phyloP scores from a whole-genome alignment of 2,797 vertebrate genomes.

The Natrix natrix region DNA sequence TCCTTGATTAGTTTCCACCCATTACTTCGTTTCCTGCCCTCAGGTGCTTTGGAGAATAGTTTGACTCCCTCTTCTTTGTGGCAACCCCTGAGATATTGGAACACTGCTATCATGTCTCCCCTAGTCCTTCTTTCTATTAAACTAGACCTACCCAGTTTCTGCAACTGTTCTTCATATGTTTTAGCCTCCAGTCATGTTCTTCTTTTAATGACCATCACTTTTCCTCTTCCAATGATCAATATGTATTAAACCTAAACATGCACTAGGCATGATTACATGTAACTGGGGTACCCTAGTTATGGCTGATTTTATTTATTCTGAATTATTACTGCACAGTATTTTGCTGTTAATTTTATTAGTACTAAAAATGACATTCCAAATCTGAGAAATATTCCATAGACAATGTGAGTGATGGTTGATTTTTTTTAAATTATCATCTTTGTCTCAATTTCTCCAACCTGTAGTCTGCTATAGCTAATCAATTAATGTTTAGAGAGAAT shows the following conservation, averaged over 20 bases:
- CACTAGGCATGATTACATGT: not conserved
- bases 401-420: not conserved
- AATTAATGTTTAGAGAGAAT: not conserved
- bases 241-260: not conserved
- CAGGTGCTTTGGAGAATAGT: too few species aligned
- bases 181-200: not conserved
- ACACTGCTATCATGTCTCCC: too few species aligned
- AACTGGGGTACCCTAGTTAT: not conserved
- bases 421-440: slow-evolving; percentile 22
- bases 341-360: not conserved
- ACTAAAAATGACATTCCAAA: not conserved
- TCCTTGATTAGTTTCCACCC: too few species aligned
- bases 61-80: too few species aligned
- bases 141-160: too few species aligned
- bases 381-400: slow-evolving; percentile 22
- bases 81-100: too few species aligned
- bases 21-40: too few species aligned
- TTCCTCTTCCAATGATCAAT: too few species aligned
- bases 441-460: not conserved
- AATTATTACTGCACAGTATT: not conserved
- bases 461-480: slow-evolving; percentile 9
- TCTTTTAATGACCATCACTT: not conserved
- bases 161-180: too few species aligned
- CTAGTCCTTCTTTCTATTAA: too few species aligned
- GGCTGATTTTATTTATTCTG: not conserved